These are phyloP conservation scores for Papilio machaon DNA, from an alignment of 1,140 invertebrate genomes.

Conservation along the genomic window DNA sequence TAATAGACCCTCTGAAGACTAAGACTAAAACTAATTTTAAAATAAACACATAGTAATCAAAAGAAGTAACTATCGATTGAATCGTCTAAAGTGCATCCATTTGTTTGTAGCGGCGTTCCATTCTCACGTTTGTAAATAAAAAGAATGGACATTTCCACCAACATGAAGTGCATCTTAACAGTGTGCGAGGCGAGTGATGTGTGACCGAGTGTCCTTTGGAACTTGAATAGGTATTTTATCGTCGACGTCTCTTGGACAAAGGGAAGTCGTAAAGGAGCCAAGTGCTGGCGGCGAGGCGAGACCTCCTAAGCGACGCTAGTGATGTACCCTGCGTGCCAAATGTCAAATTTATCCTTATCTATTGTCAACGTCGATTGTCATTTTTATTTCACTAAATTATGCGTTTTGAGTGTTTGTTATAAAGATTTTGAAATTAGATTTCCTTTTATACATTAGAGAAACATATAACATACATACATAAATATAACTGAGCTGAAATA, in stretches of 20 bases:
- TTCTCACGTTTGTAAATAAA: slow-evolving; percentile 37
- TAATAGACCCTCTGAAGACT: too few species aligned
- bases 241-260: slow-evolving; percentile 54
- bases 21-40: background rate
- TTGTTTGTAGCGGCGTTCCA: background rate
- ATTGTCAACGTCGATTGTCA: slow-evolving; percentile 45
- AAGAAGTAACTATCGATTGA: background rate
- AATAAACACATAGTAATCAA: slow-evolving; percentile 15
- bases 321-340: slow-evolving; percentile 46
- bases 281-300: slow-evolving; percentile 49
- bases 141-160: slow-evolving; percentile 21
- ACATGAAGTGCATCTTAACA: slow-evolving; percentile 27
- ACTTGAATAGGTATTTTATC: slow-evolving; percentile 56
- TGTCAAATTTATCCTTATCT: slow-evolving; percentile 55
- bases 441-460: background rate
- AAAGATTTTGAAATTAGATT: background rate
- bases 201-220: slow-evolving; percentile 47
- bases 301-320: slow-evolving; percentile 56
- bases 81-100: slow-evolving; percentile 18
- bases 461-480: too few species aligned
- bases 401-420: background rate
- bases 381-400: background rate
- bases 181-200: slow-evolving; percentile 44
- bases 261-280: slow-evolving; percentile 58
- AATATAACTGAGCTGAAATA: too few species aligned